Evolutionary conservation across 2,888 invertebrate species (phyloP), one percentile per base, ranked within the genome.

Genomic region (Deladenus siricidicola): DNA sequence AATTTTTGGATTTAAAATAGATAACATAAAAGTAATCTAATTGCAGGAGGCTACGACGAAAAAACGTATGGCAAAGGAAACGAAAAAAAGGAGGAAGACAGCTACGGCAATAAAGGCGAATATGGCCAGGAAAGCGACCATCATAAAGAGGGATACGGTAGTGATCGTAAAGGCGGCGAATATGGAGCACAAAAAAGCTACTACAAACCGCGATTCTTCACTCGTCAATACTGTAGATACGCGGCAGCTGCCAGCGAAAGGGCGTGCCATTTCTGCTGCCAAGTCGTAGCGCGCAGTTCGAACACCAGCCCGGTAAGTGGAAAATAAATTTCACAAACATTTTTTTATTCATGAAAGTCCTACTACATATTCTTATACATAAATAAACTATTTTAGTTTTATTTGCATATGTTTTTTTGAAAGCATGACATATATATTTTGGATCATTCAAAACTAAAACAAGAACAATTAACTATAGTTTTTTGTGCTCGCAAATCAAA

Each of bases 141-240:
- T 19, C 21, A 55, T 10, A 26, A 55, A 29, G 47, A 30, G n/a
- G 45, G 47, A 29, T 56, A 60, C 39, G 56, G 56, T 55, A 34
- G 23, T n/a, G 14, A n/a, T 17, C 17, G 28, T 3, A 10, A 56
- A 47, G 28, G 26, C n/a, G 28, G 29, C 19, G 42, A 14, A n/a
- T 14, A 30, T 19, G 56, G 56, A n/a, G 17, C 21, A 1, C 19
- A 26, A 29, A 28, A 29, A 39, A 14, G 34, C 26, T 30, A 45
- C 26, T 30, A 42, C 34, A 59, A 65, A 28, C 21, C 48, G 17
- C 64, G 64, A 24, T 45, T 42, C 39, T 48, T 55, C 62, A 66
- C 65, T 23, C 69, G 67, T 28, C 69, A 67, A 23, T 67, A 61
- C 47, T 67, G 67, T 23, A 66, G 67, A 23, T 67, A 61, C 51